Base-by-base conservation (phyloP, 2,888 invertebrate species). In the Clivina fossor region DNA sequence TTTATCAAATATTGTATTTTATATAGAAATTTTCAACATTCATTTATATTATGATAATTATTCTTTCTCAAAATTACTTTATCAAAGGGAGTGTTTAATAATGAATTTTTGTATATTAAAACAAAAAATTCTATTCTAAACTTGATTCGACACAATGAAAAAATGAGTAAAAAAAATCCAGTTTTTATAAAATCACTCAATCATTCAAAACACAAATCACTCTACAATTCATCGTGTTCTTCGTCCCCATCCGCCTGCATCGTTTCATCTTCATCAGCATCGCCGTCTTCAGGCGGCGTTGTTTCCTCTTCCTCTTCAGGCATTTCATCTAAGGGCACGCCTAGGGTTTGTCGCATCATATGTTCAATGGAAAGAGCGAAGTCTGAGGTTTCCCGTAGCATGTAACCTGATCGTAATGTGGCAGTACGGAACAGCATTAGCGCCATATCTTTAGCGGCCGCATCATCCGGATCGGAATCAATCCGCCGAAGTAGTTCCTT, bases 361-460 rank as follows among this genome's bases (percentile, higher is more conserved):
- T 77, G 77, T 73, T 99, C 99, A 53, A 99, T 90, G 60, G 88
- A 83, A 44, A 87, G 86, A 0, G 97, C 95, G 77, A 98, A 97
- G 61, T 86, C 86, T 2, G 87, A 80, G 0, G 92, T 88, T 70
- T 94, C 93, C 61, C 80, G 80, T 56, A 99, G 80, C 85, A 90
- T 85, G 75, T 85, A 99, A n/a, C 98, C 98, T 3, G 97, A 96
- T 33, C 94, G 78, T 47, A 97, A 77, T 1, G 94, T 95, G 7
- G 97, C 95, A 8, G 93, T 93, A 70, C 88, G 86, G 80, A 90
- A 92, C 81, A 99, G 84, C 79, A 96, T 88, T 56, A 84, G 65
- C 5, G 96, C 94, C 73, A 93, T 91, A 55, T 89, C 85, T 69
- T 85, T 85, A 8, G 94, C 91, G 1, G 79, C 81, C 9, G 82